Evolutionary conservation across 2,797 vertebrate species (phyloP), one percentile per base, ranked within the genome.

Genomic region (Sebastes oblongus): DNA sequence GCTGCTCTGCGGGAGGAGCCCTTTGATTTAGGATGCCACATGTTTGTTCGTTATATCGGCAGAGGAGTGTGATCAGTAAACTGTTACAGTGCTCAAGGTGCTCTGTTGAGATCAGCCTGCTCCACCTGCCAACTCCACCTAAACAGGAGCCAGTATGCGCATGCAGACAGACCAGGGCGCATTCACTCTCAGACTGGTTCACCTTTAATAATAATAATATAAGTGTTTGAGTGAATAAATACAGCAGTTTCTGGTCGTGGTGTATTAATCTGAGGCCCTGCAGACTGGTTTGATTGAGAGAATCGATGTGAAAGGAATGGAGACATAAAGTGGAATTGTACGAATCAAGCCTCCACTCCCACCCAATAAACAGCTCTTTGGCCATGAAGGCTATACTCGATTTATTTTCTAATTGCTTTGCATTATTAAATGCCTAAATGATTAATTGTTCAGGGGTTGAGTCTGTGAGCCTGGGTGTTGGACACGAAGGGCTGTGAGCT

Each of bases 201-300:
- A 30, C 16, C 70, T 84, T 80, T 61, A 78, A 56, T 65, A 66
- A 56, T 65, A 66, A 62, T 29, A 66, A 62, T 29, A 84, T 7
- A 60, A 66, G 32, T 39, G 67, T 75, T 66, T 50, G 78, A 85
- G 72, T 88, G 85, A 91, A 85, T 85, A 92, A 86, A 84, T 90
- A 91, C 85, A 92, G 88, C 85, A 75, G 88, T 86, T 90, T 89
- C 72, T 86, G 80, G 76, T 87, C 77, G 77, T 77, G 59, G 65
- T 81, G 82, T 80, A 29, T 78, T 83, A 64, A 69, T 86, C 87
- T 81, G 85, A 91, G 81, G 75, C 73, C 84, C 73, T 62, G 70
- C 66, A 87, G 77, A 92, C 87, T 92, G 87, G 84, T 74, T 72
- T 72, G 56, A 82, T 24, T 73, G 61, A 80, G 54, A 79, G 74